These are phyloP conservation scores for Cladopsammia gracilis DNA, from an alignment of 64 coral and sea anemone genomes.

Conservation along the genomic window DNA sequence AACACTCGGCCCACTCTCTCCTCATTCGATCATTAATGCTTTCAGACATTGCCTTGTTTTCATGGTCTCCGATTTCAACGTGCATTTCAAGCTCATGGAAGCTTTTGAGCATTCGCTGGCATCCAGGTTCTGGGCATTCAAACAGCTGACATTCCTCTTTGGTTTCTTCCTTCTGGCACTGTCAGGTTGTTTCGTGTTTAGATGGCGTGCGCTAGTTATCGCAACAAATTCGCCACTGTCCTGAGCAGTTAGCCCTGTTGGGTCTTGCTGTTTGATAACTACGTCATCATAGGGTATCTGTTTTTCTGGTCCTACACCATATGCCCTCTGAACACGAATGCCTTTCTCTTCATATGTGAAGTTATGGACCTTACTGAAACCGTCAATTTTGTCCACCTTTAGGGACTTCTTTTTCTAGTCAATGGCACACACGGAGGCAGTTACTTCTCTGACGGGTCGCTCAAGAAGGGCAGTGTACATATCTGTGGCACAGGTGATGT, in stretches of 20 bases:
- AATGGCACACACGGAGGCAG: constrained; percentile 46
- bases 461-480: constrained; percentile 63
- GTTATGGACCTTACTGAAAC: constrained; percentile 62
- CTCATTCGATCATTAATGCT: background rate
- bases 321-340: constrained; percentile 47
- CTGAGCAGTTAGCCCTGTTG: background rate
- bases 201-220: background rate
- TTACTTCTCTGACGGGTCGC: constrained; percentile 68
- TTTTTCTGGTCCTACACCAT: constrained; percentile 36
- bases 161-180: background rate
- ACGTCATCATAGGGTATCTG: background rate
- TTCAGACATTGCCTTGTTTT: background rate
- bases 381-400: constrained; percentile 50
- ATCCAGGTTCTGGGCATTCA: constrained; percentile 20
- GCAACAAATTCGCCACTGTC: constrained; percentile 1
- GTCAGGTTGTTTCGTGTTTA: background rate
- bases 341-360: constrained; percentile 65
- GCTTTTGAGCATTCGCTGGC: background rate
- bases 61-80: background rate
- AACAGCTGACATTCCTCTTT: background rate
- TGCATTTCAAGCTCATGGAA: constrained; percentile 8
- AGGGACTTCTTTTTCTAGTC: constrained; percentile 47
- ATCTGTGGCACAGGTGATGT: constrained; percentile 10
- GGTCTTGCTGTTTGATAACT: background rate
- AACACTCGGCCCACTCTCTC: constrained; percentile 14